phyloP scores from a whole-genome alignment of 2,797 vertebrate species.

The Betta splendens region DNA sequence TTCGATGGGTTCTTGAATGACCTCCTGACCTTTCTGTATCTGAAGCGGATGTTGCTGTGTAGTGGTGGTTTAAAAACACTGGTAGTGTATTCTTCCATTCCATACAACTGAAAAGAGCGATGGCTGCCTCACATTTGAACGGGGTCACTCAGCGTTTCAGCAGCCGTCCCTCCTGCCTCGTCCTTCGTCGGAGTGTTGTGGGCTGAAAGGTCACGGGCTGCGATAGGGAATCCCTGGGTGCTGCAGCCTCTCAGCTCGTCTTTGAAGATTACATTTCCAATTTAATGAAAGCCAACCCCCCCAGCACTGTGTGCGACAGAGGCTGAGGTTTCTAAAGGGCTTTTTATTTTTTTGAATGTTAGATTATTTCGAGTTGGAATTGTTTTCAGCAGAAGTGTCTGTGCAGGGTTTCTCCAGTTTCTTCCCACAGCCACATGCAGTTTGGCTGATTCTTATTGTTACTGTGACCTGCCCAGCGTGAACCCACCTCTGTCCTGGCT shows the following conservation, averaged over 20 bases:
- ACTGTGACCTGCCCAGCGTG: too few species aligned
- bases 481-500: too few species aligned
- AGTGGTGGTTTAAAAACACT: neutral
- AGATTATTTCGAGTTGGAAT: too few species aligned
- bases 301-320: conserved; percentile 1
- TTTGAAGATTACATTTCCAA: conserved; percentile 52
- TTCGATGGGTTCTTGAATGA: too few species aligned
- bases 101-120: too few species aligned
- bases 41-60: neutral
- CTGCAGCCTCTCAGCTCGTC: conserved; percentile 34
- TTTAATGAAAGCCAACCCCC: conserved; percentile 35
- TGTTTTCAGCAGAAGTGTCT: too few species aligned
- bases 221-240: conserved; percentile 36
- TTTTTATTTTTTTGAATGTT: too few species aligned
- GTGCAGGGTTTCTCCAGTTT: too few species aligned
- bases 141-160: neutral
- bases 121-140: neutral
- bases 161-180: neutral
- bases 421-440: too few species aligned
- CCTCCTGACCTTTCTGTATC: neutral
- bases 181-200: conserved; percentile 32
- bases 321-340: neutral
- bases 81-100: too few species aligned
- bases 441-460: too few species aligned
- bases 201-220: conserved; percentile 33